Percentiles rank a stretch among this genome's conserved stretches.
These are phyloP conservation scores for Noctilio leporinus DNA, from an alignment of 2,113 vertebrate genomes.

Conservation along the genomic window DNA sequence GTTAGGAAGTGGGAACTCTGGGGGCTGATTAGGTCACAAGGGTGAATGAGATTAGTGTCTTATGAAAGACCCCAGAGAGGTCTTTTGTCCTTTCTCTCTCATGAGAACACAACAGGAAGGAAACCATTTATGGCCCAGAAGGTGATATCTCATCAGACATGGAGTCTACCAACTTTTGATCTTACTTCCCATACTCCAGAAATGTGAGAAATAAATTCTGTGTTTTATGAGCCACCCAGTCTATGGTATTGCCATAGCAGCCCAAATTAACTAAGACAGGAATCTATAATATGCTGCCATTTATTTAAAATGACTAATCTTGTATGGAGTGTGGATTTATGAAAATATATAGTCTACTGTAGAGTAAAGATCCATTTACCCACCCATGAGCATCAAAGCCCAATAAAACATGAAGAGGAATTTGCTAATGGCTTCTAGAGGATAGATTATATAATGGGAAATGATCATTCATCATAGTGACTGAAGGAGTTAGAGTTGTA, in stretches of 20 bases:
- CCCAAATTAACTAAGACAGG: not conserved
- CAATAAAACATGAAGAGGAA: too few relatives aligned
- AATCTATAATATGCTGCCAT: not conserved
- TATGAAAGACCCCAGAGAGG: not conserved
- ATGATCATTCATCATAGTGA: not conserved
- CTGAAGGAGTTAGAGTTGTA: not conserved
- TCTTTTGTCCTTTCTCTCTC: not conserved
- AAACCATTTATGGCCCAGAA: not conserved
- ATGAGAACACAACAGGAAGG: not conserved
- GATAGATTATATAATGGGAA: not conserved
- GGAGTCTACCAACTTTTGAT: not conserved
- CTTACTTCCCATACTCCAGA: not conserved
- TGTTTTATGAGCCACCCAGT: not conserved
- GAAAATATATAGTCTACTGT: not conserved
- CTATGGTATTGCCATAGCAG: not conserved
- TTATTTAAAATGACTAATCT: not conserved
- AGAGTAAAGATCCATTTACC: too few relatives aligned
- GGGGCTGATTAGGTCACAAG: not conserved
- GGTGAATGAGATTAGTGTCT: not conserved
- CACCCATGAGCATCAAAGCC: too few relatives aligned
- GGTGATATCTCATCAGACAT: not conserved
- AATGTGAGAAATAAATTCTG: not conserved
- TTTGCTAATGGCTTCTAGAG: not conserved
- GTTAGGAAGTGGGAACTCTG: not conserved
- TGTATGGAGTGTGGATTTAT: not conserved